A percentile compares a stretch with the other conserved stretches of the same genome.
Conservation (phyloP, 2,113 vertebrate species). For the Leucosticte australis region DNA sequence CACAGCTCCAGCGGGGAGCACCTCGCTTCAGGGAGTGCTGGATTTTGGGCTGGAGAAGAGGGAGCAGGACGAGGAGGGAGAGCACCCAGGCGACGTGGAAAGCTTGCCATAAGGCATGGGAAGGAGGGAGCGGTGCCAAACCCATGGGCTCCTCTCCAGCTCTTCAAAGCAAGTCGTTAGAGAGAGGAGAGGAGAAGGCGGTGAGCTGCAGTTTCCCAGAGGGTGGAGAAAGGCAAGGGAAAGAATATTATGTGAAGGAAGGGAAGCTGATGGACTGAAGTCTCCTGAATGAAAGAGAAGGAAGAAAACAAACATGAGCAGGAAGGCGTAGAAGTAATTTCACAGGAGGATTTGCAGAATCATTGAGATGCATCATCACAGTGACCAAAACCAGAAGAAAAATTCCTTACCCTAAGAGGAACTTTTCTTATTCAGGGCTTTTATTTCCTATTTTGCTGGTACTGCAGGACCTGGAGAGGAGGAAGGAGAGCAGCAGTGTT, state of each 20-base stretch:
- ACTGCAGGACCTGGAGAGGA: not conserved
- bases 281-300: constrained; percentile 8
- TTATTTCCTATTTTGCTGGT: constrained; percentile 10
- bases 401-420: not conserved
- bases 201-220: not conserved
- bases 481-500: not conserved
- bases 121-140: constrained; percentile 53
- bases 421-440: not conserved
- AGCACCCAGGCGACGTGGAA: constrained; percentile 9
- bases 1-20: not conserved
- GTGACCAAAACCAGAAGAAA: constrained; percentile 14
- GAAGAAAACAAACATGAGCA: constrained; percentile 29
- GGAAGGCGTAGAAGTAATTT: constrained; percentile 42
- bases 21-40: not conserved
- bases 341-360: not conserved
- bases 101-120: constrained; percentile 54
- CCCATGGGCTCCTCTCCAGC: constrained; percentile 53
- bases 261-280: constrained; percentile 12
- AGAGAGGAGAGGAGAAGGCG: constrained; percentile 24
- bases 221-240: not conserved
- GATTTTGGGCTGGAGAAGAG: not conserved
- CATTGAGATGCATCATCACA: not conserved
- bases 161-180: constrained; percentile 51
- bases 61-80: not conserved
- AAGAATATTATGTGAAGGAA: not conserved